A percentile compares a stretch with the other conserved stretches of the same genome.
phyloP scores from a whole-genome alignment of 1,140 invertebrate genomes.

The Campoletis sonorensis region DNA sequence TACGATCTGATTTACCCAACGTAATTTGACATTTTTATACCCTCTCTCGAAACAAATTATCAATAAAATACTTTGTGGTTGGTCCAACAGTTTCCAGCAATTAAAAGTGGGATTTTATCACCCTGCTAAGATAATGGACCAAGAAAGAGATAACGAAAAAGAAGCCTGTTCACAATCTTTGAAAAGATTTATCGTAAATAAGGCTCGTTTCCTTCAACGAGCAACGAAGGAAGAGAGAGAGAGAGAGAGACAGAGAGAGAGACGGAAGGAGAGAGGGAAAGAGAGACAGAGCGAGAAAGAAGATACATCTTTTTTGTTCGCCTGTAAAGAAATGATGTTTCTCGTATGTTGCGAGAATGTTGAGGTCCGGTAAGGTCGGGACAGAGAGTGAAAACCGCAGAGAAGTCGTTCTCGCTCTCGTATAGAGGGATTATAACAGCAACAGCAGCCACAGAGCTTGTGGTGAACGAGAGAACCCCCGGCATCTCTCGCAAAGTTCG shows the following conservation, averaged over 20 bases:
- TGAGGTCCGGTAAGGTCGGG: slow-evolving; percentile 11
- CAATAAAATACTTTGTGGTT: slow-evolving; percentile 17
- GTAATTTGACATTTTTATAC: slow-evolving; percentile 3
- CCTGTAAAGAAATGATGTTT: slow-evolving; percentile 30
- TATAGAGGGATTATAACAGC: slow-evolving; percentile 7
- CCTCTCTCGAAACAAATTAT: neutral
- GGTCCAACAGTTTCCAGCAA: slow-evolving; percentile 1
- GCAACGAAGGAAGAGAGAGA: neutral
- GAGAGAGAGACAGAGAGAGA: neutral
- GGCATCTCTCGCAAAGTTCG: slow-evolving; percentile 61
- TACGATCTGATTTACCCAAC: neutral
- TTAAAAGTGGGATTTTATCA: slow-evolving; percentile 20
- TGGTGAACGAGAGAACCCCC: slow-evolving; percentile 39
- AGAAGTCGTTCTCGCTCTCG: slow-evolving; percentile 34
- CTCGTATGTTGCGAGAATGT: slow-evolving; percentile 21
- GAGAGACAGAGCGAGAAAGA: neutral
- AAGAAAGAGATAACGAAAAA: slow-evolving; percentile 13
- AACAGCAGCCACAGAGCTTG: slow-evolving; percentile 23
- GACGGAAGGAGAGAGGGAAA: neutral
- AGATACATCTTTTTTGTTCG: slow-evolving; percentile 3
- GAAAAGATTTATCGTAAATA: slow-evolving; percentile 35
- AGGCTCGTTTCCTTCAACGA: neutral
- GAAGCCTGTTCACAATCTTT: slow-evolving; percentile 5
- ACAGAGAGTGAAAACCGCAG: slow-evolving; percentile 32
- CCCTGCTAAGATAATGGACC: slow-evolving; percentile 23